Conservation (phyloP, 2,888 invertebrate species). For the Campaea margaritaria region DNA sequence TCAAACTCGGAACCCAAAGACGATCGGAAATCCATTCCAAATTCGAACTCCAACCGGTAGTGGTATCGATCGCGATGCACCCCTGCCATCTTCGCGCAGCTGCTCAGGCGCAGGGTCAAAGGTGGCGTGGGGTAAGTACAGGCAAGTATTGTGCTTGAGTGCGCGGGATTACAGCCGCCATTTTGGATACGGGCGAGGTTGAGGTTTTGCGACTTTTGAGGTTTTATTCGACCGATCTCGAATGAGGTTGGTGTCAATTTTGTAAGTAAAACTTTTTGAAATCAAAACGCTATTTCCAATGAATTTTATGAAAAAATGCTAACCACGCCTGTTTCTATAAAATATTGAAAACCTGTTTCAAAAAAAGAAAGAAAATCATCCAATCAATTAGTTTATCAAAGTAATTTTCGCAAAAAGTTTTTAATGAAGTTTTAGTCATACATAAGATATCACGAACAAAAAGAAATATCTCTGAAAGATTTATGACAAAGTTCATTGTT, state of each 20-base stretch:
- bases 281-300: too few species aligned
- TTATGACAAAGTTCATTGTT: conserved; percentile 13
- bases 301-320: too few species aligned
- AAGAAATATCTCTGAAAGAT: neutral
- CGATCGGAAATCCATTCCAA: conserved; percentile 41
- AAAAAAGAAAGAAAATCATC: too few species aligned
- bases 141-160: conserved; percentile 61
- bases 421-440: too few species aligned
- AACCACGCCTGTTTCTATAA: too few species aligned
- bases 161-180: conserved; percentile 64
- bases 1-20: conserved; percentile 22
- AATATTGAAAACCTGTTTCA: too few species aligned
- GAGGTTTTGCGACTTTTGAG: neutral
- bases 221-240: neutral
- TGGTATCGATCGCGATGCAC: conserved; percentile 73
- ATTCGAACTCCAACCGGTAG: conserved; percentile 41
- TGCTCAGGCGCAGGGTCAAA: conserved; percentile 80
- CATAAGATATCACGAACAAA: too few species aligned
- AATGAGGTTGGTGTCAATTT: too few species aligned
- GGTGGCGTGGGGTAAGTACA: conserved; percentile 67
- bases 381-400: too few species aligned
- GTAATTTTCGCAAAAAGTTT: too few species aligned
- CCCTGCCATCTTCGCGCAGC: conserved; percentile 79
- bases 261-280: too few species aligned
- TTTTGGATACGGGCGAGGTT: conserved; percentile 54